Percentiles rank a stretch among this genome's conserved stretches.
phyloP scores from a whole-genome alignment of 2,888 invertebrate genomes.

The Halictus quadricinctus region DNA sequence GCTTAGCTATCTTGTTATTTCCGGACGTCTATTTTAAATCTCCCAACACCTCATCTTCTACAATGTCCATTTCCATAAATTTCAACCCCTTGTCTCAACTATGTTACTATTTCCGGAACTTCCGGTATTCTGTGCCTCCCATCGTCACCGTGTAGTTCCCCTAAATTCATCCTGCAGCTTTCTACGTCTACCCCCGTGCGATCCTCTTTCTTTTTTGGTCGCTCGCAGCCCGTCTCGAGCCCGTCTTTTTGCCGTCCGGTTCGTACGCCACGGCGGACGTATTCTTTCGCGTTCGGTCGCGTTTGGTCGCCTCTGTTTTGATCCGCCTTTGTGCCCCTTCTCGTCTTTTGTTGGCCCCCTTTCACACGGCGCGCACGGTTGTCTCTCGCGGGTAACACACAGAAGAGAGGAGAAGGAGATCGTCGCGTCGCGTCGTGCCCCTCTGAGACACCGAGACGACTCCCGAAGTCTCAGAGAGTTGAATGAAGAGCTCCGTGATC shows the following conservation, averaged over 20 bases:
- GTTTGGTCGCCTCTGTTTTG: conserved; percentile 31
- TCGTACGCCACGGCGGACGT: conserved; percentile 20
- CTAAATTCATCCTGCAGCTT: not conserved
- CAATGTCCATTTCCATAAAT: not conserved
- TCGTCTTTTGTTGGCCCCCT: conserved; percentile 13
- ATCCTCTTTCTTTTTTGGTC: not conserved
- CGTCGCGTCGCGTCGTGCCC: not conserved
- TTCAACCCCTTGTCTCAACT: not conserved
- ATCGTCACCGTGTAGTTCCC: not conserved
- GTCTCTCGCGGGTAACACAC: conserved; percentile 40
- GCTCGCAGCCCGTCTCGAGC: conserved; percentile 8
- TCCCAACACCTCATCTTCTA: too few species aligned
- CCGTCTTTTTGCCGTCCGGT: conserved; percentile 21
- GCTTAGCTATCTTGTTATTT: not conserved
- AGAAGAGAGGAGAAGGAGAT: conserved; percentile 12
- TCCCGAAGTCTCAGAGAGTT: conserved; percentile 17
- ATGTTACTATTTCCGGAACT: not conserved
- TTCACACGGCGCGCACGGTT: conserved; percentile 27
- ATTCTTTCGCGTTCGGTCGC: conserved; percentile 24
- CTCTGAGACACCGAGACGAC: conserved; percentile 15
- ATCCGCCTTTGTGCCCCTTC: conserved; percentile 10
- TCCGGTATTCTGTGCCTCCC: not conserved
- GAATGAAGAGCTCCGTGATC: conserved; percentile 57
- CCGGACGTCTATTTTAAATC: not conserved
- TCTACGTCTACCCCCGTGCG: not conserved